Evolutionary conservation across 2,797 vertebrate species (phyloP).

Genomic region (Octomys mimax): DNA sequence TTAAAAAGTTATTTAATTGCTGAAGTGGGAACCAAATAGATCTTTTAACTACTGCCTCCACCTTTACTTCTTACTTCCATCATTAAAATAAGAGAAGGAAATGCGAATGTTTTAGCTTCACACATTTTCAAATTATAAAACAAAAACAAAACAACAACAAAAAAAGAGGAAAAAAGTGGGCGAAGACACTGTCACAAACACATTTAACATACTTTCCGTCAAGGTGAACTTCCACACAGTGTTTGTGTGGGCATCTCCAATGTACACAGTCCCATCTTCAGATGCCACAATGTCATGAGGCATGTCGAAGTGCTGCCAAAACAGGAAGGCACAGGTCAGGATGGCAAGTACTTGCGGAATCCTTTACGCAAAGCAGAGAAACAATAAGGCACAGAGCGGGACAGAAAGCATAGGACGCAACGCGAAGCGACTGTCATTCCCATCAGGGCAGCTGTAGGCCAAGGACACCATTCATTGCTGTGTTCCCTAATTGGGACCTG

Average conservation of each 20-base stretch:
- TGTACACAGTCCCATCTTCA: constrained; percentile 92
- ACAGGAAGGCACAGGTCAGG: constrained; percentile 62
- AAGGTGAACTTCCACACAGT: constrained; percentile 94
- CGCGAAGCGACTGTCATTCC: neutral
- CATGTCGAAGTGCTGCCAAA: constrained; percentile 94
- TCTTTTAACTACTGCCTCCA: neutral
- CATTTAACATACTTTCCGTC: constrained; percentile 95
- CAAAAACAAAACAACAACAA: no score
- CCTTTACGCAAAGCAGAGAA: neutral
- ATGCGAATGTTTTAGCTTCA: neutral
- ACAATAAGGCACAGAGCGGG: neutral
- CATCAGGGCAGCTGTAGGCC: neutral
- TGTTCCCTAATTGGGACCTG: neutral
- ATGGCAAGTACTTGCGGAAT: neutral
- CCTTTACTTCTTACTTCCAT: neutral
- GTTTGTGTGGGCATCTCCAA: constrained; percentile 93
- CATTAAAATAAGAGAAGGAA: constrained; percentile 3
- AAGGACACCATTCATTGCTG: neutral
- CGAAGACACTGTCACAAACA: constrained; percentile 73
- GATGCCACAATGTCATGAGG: constrained; percentile 95
- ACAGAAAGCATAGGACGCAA: neutral
- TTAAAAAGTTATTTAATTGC: constrained; percentile 49
- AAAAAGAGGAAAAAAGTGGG: neutral
- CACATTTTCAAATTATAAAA: neutral
- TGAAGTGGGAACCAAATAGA: constrained; percentile 26